phyloP scores from a whole-genome alignment of 2,113 vertebrate genomes.

The Corydoras maculifer region DNA sequence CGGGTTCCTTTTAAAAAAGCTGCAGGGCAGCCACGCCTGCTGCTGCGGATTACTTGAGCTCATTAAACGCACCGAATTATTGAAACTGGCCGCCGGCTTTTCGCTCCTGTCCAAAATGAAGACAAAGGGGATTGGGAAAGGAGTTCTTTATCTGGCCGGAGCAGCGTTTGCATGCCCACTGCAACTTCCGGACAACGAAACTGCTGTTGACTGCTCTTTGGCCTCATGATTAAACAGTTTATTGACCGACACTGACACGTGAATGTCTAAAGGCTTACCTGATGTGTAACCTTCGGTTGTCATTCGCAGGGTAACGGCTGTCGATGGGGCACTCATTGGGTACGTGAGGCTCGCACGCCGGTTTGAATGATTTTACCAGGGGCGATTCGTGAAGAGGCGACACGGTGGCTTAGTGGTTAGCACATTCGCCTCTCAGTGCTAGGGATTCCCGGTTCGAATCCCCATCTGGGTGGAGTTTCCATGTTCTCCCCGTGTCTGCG shows the following conservation, averaged over 20 bases:
- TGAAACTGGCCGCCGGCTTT: conserved; percentile 64
- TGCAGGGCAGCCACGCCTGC: conserved; percentile 50
- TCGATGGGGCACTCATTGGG: neutral
- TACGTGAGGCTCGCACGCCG: no score
- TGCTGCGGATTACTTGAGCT: conserved; percentile 63
- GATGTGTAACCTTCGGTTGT: conserved; percentile 66
- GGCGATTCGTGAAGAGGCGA: no score
- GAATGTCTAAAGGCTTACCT: conserved; percentile 48
- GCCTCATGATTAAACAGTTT: conserved; percentile 68
- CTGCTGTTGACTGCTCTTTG: conserved; percentile 59
- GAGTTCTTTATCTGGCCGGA: conserved; percentile 63
- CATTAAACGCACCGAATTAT: conserved; percentile 66
- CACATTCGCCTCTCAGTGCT: no score
- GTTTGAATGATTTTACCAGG: no score
- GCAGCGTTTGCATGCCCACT: conserved; percentile 56
- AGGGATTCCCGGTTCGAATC: no score
- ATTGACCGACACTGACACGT: conserved; percentile 64
- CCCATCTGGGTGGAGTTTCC: no score
- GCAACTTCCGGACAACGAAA: conserved; percentile 53
- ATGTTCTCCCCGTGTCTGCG: no score
- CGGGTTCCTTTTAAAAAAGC: conserved; percentile 54
- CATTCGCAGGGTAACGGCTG: conserved; percentile 26
- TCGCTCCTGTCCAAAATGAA: conserved; percentile 54
- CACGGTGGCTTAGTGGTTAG: no score
- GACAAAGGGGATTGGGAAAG: conserved; percentile 65